phyloP scores from a whole-genome alignment of 2,113 vertebrate genomes.

The Albula goreensis region DNA sequence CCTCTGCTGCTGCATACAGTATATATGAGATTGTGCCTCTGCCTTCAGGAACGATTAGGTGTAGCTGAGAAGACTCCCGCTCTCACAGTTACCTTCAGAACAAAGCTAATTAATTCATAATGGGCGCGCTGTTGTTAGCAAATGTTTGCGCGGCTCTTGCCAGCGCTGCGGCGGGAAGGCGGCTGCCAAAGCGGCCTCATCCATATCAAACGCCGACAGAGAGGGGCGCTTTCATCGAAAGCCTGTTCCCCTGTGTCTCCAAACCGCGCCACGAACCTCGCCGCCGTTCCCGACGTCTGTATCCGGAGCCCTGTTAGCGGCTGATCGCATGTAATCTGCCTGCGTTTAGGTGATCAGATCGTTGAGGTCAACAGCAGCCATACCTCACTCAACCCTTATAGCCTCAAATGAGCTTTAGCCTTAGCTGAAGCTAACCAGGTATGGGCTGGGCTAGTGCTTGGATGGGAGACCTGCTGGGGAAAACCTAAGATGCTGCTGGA shows the following conservation, averaged over 20 bases:
- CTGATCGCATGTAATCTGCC: too few relatives aligned
- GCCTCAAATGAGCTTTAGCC: too few relatives aligned
- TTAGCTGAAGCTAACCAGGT: too few relatives aligned
- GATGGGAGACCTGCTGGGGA: too few relatives aligned
- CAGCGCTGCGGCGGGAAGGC: not conserved
- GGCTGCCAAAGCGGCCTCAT: not conserved
- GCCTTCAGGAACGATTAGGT: not conserved
- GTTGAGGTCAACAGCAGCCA: too few relatives aligned
- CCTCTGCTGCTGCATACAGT: not conserved
- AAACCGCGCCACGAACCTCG: too few relatives aligned
- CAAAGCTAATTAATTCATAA: not conserved
- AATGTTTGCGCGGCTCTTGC: not conserved
- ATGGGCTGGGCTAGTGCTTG: too few relatives aligned
- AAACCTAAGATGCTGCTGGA: too few relatives aligned
- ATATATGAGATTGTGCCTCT: not conserved
- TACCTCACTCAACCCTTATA: too few relatives aligned
- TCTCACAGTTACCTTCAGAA: not conserved
- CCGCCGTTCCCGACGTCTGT: too few relatives aligned
- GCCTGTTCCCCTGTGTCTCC: not conserved
- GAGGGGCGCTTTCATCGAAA: not conserved
- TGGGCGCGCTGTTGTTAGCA: not conserved
- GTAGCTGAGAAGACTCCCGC: not conserved
- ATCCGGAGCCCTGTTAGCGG: too few relatives aligned
- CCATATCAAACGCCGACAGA: not conserved
- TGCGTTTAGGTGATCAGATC: too few relatives aligned